phyloP scores from a whole-genome alignment of 1,140 invertebrate species.

The Drosophila malerkotliana region DNA sequence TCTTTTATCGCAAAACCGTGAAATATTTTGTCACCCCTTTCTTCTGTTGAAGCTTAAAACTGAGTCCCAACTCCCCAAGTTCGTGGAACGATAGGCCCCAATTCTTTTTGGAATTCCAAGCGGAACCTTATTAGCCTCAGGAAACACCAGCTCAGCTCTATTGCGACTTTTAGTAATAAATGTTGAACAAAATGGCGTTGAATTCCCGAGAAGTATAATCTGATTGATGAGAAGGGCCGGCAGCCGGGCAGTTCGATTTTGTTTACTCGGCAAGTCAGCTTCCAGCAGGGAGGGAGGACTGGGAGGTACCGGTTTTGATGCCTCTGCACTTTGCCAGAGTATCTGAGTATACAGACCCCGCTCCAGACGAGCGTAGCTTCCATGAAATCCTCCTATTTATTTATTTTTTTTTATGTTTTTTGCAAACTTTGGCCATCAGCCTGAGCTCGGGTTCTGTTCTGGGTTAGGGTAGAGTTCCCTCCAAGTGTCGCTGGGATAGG shows the following conservation, averaged over 20 bases:
- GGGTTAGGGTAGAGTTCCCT: slow-evolving; percentile 32
- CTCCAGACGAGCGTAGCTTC: too few species aligned
- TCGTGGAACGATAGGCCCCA: too few species aligned
- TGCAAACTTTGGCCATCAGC: slow-evolving; percentile 28
- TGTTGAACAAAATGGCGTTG: too few species aligned
- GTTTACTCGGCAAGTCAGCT: slow-evolving; percentile 17
- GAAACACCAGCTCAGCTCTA: too few species aligned
- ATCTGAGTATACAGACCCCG: slow-evolving; percentile 9
- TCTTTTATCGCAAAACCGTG: too few species aligned
- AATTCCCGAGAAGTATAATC: slow-evolving; percentile 12
- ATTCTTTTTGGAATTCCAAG: too few species aligned
- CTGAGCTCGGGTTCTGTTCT: slow-evolving; percentile 6
- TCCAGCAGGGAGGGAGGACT: not conserved
- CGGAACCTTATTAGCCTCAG: too few species aligned
- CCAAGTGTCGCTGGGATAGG: slow-evolving; percentile 35
- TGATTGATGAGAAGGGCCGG: slow-evolving; percentile 7
- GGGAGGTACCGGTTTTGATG: slow-evolving; percentile 1
- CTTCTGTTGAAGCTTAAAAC: too few species aligned
- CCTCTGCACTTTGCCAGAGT: slow-evolving; percentile 20
- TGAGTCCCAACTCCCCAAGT: too few species aligned
- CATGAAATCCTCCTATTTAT: slow-evolving; percentile 29
- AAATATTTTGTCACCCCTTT: too few species aligned
- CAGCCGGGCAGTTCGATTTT: slow-evolving; percentile 1
- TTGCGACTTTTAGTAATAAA: too few species aligned
- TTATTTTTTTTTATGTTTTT: slow-evolving; percentile 44